Conservation (phyloP, 2,113 vertebrate genomes). For the Marmota monax region DNA sequence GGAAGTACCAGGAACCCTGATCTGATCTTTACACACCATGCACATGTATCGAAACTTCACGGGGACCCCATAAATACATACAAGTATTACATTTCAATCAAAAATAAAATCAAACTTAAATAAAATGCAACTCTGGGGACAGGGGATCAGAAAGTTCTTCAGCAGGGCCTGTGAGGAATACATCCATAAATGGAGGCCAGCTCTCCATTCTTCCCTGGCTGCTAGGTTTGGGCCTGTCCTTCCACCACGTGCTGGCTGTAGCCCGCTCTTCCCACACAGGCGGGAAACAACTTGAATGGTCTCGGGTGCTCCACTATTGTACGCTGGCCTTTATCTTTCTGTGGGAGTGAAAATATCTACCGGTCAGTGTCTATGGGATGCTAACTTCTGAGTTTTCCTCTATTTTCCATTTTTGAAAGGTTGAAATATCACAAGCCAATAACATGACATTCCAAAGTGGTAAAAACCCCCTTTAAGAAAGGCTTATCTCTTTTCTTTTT, state of each 20-base stretch:
- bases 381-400: background rate
- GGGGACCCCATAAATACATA: background rate
- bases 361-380: background rate
- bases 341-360: background rate
- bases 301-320: accelerated
- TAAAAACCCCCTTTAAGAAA: background rate
- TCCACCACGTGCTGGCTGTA: background rate
- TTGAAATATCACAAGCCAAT: background rate
- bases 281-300: background rate
- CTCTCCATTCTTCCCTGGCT: constrained; percentile 26
- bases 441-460: background rate
- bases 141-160: background rate
- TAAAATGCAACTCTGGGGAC: background rate
- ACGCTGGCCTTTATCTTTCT: background rate
- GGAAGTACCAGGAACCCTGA: too few relatives aligned
- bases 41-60: background rate
- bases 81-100: background rate
- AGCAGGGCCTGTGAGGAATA: background rate
- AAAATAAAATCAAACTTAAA: background rate
- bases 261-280: background rate
- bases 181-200: background rate
- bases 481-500: background rate
- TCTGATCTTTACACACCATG: background rate
- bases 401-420: constrained; percentile 40
- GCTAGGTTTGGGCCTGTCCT: background rate